These are phyloP conservation scores for Syrphus vitripennis DNA, from an alignment of 2,888 invertebrate species.

Conservation along the genomic window DNA sequence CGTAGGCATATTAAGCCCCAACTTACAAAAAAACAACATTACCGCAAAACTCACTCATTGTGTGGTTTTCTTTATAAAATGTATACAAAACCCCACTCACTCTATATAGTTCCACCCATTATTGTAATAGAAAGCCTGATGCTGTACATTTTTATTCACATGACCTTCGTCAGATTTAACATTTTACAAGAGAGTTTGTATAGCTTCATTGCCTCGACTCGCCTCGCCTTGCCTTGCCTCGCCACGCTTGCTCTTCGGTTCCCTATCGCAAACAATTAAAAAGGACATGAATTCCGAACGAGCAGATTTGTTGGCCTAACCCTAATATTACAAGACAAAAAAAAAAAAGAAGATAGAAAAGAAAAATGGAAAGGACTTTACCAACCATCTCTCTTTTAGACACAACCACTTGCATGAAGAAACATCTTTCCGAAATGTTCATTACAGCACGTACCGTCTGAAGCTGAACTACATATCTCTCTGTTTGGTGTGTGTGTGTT, in stretches of 20 bases:
- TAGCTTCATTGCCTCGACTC: constrained; percentile 9
- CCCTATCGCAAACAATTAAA: constrained; percentile 42
- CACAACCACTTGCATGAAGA: constrained; percentile 56
- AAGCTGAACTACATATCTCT: neutral
- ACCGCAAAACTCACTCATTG: constrained; percentile 26
- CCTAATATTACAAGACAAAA: neutral
- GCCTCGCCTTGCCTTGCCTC: neutral
- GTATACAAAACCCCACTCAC: neutral
- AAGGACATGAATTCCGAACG: constrained; percentile 62
- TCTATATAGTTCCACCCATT: neutral
- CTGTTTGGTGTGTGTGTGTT: too few relatives aligned
- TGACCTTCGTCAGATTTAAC: constrained; percentile 33
- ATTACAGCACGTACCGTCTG: constrained; percentile 14
- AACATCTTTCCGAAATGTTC: constrained; percentile 47
- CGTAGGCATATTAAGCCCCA: constrained; percentile 3
- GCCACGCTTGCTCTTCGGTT: neutral
- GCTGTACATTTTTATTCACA: constrained; percentile 56
- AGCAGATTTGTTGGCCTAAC: constrained; percentile 38
- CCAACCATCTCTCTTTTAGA: neutral
- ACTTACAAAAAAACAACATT: neutral
- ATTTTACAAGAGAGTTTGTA: constrained; percentile 19
- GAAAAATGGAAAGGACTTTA: neutral
- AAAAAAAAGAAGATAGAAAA: neutral
- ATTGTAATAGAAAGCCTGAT: constrained; percentile 25
- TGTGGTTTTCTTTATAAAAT: neutral